Base-by-base conservation (phyloP, 2,797 vertebrate genomes). In the Mastacembelus armatus region DNA sequence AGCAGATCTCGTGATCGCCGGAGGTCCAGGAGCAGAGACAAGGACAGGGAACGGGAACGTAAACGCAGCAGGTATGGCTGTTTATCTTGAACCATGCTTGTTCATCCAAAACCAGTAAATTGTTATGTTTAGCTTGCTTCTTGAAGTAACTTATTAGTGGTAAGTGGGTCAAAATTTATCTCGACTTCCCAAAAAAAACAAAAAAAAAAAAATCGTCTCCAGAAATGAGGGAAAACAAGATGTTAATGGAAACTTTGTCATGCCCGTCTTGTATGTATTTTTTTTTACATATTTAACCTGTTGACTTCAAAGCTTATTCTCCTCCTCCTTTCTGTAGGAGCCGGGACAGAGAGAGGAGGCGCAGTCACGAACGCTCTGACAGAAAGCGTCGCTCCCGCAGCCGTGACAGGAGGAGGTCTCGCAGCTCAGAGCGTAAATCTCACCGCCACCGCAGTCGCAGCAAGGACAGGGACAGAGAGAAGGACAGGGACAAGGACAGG, bases 351-450 rank as follows among this genome's bases (percentile, higher is more conserved):
- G 88, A 91, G 4, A 88, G 89, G 72, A 94, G 95, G 60, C 93
- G 96, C 85, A 99, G 97, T 78, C 95, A 97, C 0, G 97, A 98
- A 3, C 95, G 96, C 59, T 92, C 95, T 15, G 98, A 99, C 86
- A 95, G 95, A 82, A 99, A 98, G 80, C 95, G 95, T 12, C 95
- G 96, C 66, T 99, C 97, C 78, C 97, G 96, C 58, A 99, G 98
- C 51, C 93, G 96, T 18, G 98, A 99, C 63, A 91, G 93, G 80
- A 95, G 86, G 82, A 92, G 95, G 74, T 99, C 98, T n/a, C 97
- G 96, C 78, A 99, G 96, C 86, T 85, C 95, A 0, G 97, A 99
- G 58, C 96, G 95, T 72, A 98, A 95, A 87, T 95, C 96, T 45
- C 97, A 98, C 70, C 90, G 91, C 77, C 97, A 97, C 75, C 96